A percentile compares a stretch with the other conserved stretches of the same genome.
phyloP scores from a whole-genome alignment of 2,888 invertebrate species.

The Cephalotes varians region DNA sequence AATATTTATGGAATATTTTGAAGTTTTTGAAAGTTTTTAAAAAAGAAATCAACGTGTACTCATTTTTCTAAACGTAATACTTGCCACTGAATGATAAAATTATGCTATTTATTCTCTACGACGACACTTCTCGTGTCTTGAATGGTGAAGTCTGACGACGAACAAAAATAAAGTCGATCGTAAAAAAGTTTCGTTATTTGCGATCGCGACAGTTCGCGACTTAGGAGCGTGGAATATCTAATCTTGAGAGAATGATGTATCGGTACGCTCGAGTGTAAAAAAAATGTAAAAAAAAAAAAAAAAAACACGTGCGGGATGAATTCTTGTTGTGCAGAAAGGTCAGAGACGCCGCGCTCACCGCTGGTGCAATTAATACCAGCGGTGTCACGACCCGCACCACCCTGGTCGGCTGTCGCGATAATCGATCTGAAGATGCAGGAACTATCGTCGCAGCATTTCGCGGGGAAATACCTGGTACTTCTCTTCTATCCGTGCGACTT shows the following conservation, averaged over 20 bases:
- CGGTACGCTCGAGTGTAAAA: background rate
- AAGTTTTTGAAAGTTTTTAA: background rate
- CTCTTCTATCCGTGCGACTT: constrained; percentile 79
- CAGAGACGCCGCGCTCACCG: background rate
- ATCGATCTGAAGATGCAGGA: constrained; percentile 65
- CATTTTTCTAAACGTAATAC: background rate
- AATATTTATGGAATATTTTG: background rate
- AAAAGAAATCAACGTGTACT: background rate
- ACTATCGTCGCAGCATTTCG: constrained; percentile 69
- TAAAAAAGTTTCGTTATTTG: constrained; percentile 4
- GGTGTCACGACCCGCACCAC: constrained; percentile 70
- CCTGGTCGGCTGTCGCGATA: constrained; percentile 75
- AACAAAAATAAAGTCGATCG: constrained; percentile 19
- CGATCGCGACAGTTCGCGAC: background rate
- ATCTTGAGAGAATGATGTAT: background rate
- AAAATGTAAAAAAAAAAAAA: too few species aligned
- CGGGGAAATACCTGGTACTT: constrained; percentile 74
- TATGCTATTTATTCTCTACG: background rate
- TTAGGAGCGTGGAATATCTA: background rate
- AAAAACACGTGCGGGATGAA: constrained; percentile 8
- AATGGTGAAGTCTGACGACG: constrained; percentile 12
- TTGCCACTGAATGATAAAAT: background rate
- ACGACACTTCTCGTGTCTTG: background rate
- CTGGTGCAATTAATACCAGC: constrained; percentile 59
- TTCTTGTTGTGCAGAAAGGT: constrained; percentile 49